Evolutionary conservation across 2,113 vertebrate genomes (phyloP).

Genomic region (Engystomops pustulosus): DNA sequence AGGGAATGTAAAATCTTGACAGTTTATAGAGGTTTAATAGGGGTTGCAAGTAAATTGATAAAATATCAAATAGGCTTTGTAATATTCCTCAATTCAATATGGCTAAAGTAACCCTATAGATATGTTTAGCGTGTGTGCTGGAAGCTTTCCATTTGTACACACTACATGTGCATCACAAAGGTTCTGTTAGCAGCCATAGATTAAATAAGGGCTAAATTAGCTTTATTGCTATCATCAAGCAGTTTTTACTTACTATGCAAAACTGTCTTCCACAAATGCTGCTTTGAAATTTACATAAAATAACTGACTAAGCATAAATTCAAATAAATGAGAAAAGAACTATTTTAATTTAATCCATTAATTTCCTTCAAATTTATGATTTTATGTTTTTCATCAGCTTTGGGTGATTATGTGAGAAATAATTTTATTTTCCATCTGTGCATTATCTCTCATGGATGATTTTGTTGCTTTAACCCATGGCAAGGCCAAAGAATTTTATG

Average conservation of each 20-base stretch:
- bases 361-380: slow-evolving; percentile 8
- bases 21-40: too few species aligned
- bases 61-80: too few species aligned
- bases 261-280: neutral
- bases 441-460: neutral
- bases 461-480: neutral
- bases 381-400: slow-evolving; percentile 1
- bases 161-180: too few species aligned
- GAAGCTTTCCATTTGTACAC: too few species aligned
- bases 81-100: too few species aligned
- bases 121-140: too few species aligned
- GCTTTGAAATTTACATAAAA: slow-evolving; percentile 1
- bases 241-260: neutral
- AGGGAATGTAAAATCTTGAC: too few species aligned
- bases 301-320: slow-evolving; percentile 30
- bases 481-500: neutral
- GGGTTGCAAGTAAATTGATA: too few species aligned
- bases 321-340: slow-evolving; percentile 21
- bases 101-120: too few species aligned
- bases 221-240: neutral
- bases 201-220: neutral
- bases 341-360: slow-evolving; percentile 24
- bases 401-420: slow-evolving; percentile 20
- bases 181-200: too few species aligned
- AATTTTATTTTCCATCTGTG: slow-evolving; percentile 38